Evolutionary conservation across 2,113 vertebrate species (phyloP).

Genomic region (Barnardius zonarius): DNA sequence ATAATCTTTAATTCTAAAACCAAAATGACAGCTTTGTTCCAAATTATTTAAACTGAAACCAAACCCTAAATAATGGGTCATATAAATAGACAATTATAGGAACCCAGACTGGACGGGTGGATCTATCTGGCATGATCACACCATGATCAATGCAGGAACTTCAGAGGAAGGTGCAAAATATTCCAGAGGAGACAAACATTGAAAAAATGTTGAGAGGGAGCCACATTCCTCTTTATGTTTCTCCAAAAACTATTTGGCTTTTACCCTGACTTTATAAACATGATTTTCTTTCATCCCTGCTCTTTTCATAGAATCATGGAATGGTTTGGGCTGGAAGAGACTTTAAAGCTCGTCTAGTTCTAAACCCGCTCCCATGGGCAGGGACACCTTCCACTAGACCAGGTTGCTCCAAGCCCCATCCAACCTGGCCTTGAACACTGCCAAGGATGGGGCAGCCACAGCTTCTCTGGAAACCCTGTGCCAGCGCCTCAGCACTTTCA

Average conservation of each 20-base stretch:
- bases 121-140: neutral
- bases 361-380: neutral
- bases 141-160: neutral
- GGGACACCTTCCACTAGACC: neutral
- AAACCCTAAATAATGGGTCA: neutral
- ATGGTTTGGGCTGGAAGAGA: neutral
- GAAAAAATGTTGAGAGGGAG: neutral
- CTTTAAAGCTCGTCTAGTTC: neutral
- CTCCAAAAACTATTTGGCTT: neutral
- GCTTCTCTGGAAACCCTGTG: neutral
- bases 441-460: neutral
- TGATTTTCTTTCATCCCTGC: neutral
- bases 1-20: conserved; percentile 16
- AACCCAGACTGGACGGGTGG: neutral
- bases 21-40: neutral
- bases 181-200: neutral
- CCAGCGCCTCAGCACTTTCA: neutral
- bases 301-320: neutral
- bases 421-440: neutral
- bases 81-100: neutral
- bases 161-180: neutral
- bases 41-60: conserved; percentile 3
- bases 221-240: neutral
- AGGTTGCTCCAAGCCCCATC: neutral
- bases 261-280: neutral